Evolutionary conservation across 2,113 vertebrate genomes (phyloP), one percentile per base, ranked within the genome.

Genomic region (Perca schrenkii): DNA sequence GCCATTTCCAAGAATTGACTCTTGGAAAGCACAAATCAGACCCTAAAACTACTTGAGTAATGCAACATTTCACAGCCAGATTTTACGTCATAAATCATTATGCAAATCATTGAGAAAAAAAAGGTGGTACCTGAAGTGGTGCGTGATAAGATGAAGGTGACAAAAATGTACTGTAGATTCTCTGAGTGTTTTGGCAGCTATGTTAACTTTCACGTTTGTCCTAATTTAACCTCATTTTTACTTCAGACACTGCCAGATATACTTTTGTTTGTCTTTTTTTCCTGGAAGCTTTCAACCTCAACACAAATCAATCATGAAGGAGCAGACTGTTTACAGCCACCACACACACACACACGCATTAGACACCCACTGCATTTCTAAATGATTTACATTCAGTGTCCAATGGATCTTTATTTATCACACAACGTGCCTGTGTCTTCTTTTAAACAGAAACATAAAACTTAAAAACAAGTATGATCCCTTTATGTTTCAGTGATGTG

Each of bases 381-480:
- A 86, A 81, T 80, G 75, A 86, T 85, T 86, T 86, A 88, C 77
- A 75, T 65, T 83, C 19, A 64, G 34, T 34, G 40, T 70, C 62
- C 34, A 54, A 4, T 49, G 50, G 34, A 82, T 64, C 70, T 79
- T 69, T 28, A 61, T 46, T 71, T 53, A 58, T 56, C 74, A 62
- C 60, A 72, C 25, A 71, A 61, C n/a, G 31, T 61, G 31, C 47
- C 67, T 21, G 49, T 46, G 25, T 68, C 47, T 64, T 50, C 8
- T 72, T 84, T 79, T 57, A 74, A 77, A 64, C 50, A 61, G 63
- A 17, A 40, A 74, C 17, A 57, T 47, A 53, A 88, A 84, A 74
- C 56, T n/a, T 85, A 22, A 63, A 80, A 86, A 53, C 13, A 70
- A 1, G 15, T 74, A 62, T 65, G 65, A 17, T 43, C 15, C 21